phyloP scores from a whole-genome alignment of 2,113 vertebrate genomes.

The Hippolais icterina region DNA sequence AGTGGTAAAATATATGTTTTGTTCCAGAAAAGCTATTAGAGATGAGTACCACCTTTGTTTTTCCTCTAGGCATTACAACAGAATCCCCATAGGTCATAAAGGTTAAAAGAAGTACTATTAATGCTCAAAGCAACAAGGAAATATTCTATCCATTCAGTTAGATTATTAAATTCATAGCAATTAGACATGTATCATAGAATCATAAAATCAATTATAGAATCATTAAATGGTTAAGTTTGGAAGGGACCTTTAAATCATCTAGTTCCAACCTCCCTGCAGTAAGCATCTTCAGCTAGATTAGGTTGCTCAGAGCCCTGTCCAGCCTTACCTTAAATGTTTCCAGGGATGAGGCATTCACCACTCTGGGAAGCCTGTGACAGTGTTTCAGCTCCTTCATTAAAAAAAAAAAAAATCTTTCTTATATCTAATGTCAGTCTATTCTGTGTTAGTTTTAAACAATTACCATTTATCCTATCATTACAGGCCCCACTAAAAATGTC shows the following conservation, averaged over 20 bases:
- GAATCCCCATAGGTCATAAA: neutral
- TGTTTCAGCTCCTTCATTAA: neutral
- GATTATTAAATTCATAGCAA: neutral
- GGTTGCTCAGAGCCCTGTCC: neutral
- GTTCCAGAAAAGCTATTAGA: neutral
- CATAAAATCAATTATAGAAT: neutral
- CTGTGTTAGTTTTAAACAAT: neutral
- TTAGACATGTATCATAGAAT: neutral
- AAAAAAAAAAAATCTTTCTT: neutral
- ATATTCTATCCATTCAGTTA: neutral
- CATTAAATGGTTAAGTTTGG: neutral
- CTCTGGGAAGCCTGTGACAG: neutral
- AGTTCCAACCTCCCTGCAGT: neutral
- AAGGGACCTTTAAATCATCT: neutral
- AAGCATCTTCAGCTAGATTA: neutral
- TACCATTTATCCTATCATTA: rapidly evolving
- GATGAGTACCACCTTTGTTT: neutral
- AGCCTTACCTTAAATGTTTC: neutral
- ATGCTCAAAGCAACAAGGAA: neutral
- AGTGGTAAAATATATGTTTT: neutral
- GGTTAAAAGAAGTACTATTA: neutral
- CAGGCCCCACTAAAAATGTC: neutral
- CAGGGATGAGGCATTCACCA: neutral
- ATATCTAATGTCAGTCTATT: neutral
- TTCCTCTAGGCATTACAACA: neutral